These are phyloP conservation scores for Neomorphus geoffroyi DNA, from an alignment of 2,797 vertebrate genomes.

Conservation along the genomic window DNA sequence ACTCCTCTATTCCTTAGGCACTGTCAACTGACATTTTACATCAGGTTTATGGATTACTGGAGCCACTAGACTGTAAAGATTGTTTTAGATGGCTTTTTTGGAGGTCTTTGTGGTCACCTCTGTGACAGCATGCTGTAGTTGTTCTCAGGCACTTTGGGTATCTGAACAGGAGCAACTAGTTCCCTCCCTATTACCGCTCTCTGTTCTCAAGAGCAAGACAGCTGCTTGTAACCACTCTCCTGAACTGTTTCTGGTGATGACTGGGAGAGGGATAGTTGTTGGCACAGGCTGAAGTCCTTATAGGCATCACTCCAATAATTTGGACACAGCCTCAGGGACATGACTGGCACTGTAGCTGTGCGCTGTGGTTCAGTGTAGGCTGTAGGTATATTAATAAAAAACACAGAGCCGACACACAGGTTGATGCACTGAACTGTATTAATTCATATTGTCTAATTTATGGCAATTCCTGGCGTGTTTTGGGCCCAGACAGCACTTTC, in stretches of 20 bases:
- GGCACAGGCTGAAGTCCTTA: not conserved
- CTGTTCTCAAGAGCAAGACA: not conserved
- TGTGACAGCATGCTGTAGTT: accelerated
- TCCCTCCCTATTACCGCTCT: not conserved
- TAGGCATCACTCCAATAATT: not conserved
- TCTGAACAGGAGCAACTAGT: not conserved
- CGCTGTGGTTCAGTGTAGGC: not conserved
- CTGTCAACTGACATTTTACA: not conserved
- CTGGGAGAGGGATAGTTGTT: not conserved
- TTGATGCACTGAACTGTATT: not conserved
- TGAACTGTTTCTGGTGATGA: not conserved
- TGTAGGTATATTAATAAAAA: not conserved
- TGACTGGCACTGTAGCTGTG: not conserved
- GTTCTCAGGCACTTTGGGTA: not conserved
- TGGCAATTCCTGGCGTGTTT: not conserved
- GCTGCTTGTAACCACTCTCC: not conserved
- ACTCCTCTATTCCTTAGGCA: not conserved
- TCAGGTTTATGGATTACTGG: not conserved
- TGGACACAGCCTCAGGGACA: not conserved
- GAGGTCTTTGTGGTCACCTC: not conserved
- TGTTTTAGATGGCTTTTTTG: not conserved
- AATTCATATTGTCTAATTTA: not conserved
- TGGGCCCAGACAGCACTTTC: not conserved
- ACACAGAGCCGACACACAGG: not conserved
- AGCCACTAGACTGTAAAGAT: not conserved